Evolutionary conservation across 2,888 invertebrate genomes (phyloP).

Genomic region (Leucania comma): DNA sequence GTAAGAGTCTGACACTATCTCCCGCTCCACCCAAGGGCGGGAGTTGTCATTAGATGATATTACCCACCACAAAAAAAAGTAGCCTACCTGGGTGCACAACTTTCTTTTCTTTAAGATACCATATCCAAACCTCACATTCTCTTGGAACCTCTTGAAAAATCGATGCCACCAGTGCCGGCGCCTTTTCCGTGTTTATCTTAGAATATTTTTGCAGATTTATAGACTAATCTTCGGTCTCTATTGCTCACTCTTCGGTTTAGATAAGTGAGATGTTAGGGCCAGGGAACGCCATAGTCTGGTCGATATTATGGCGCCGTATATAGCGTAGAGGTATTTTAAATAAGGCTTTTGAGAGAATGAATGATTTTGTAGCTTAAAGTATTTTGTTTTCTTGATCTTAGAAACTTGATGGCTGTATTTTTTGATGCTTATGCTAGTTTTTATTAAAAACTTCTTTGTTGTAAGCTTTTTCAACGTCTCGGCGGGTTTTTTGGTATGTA

Average conservation of each 20-base stretch:
- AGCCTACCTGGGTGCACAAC: too few relatives aligned
- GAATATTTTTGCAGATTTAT: conserved; percentile 82
- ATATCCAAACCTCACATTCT: conserved; percentile 45
- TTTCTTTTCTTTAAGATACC: conserved; percentile 40
- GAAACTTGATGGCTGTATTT: not conserved
- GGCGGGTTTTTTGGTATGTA: too few relatives aligned
- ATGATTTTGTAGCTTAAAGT: conserved; percentile 6
- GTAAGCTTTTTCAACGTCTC: not conserved
- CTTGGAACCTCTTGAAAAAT: conserved; percentile 51
- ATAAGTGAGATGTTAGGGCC: conserved; percentile 58
- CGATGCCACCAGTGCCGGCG: conserved; percentile 66
- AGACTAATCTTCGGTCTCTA: conserved; percentile 71
- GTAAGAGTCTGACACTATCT: too few relatives aligned
- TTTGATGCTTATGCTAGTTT: not conserved
- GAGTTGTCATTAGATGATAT: too few relatives aligned
- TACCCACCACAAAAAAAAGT: too few relatives aligned
- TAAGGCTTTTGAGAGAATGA: not conserved
- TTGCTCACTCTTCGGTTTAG: conserved; percentile 63
- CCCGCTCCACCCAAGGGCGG: too few relatives aligned
- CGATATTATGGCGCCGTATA: conserved; percentile 22
- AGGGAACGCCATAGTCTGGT: conserved; percentile 21
- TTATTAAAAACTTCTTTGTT: not conserved
- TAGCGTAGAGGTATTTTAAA: conserved; percentile 23
- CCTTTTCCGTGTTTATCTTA: conserved; percentile 76
- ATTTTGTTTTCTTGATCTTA: not conserved